Base-by-base conservation (phyloP, 2,797 vertebrate genomes). In the Poecile montanus region DNA sequence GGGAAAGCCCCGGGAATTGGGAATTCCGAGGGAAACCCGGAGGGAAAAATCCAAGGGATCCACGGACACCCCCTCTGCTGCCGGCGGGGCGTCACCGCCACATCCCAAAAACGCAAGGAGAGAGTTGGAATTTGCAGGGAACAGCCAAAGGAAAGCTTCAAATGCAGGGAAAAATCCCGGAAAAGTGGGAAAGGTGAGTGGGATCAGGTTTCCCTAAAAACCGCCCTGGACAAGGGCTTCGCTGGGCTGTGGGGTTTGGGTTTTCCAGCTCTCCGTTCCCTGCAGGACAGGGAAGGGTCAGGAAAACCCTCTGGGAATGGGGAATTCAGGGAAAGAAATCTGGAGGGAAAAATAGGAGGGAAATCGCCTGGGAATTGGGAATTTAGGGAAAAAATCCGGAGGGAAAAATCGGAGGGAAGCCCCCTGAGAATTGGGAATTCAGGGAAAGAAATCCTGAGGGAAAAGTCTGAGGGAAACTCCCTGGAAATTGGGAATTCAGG, bases 351-450 rank as follows among this genome's bases (percentile, higher is more conserved):
- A 29, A 18, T 4, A 19, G 15, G 17, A 13, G 21, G 25, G 3
- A 40, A 62, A 30, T 3, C 4, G 2, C 10, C 10, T 5, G 13
- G 20, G 34, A 22, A 51, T 0, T 15, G 22, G 13, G 38, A 27
- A 1, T 42, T 27, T 16, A 25, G 19, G 16, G 16, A 1, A 13
- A 40, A 40, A 50, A 36, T 38, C 47, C 47, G 22, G 3, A 68
- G 3, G 16, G 16, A 26, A 54, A 42, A 72, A 9, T 12, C 7
- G 16, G 20, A n/a, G 12, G 16, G 2, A 53, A 47, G 14, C 7
- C 10, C 5, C n/a, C 13, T 9, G 3, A 11, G 67, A 26, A 36
- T 4, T n/a, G 23, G 51, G 51, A 56, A 7, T 27, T 61, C 29
- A 42, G 17, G 36, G 17, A 1, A 15, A 47, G 23, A 32, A 61